Percentiles rank a stretch among this genome's conserved stretches.
These are phyloP conservation scores for Oedothorax gibbosus DNA, from an alignment of 1,140 invertebrate species.

Conservation along the genomic window DNA sequence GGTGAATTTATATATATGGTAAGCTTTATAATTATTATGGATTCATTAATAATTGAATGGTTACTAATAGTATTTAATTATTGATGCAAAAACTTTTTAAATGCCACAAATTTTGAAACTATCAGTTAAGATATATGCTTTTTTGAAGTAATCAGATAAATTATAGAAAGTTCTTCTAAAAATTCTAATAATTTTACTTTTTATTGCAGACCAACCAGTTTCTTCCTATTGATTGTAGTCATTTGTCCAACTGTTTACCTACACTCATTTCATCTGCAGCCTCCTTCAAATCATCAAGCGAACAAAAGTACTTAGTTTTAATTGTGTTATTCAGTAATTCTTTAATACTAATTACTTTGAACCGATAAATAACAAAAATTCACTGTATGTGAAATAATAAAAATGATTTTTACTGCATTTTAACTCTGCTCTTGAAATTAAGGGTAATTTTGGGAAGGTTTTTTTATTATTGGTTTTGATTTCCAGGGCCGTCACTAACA, in stretches of 20 bases:
- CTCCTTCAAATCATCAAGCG: slow-evolving; percentile 65
- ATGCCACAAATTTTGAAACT: no score
- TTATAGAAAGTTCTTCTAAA: no score
- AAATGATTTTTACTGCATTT: not conserved
- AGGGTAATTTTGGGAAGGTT: no score
- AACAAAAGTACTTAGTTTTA: slow-evolving; percentile 65
- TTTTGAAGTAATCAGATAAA: no score
- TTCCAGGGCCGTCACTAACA: no score
- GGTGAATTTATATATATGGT: slow-evolving; percentile 88
- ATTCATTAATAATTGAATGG: no score
- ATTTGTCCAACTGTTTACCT: slow-evolving; percentile 84
- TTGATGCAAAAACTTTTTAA: no score
- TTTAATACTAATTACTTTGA: no score
- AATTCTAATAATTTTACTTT: not conserved
- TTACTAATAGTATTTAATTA: no score
- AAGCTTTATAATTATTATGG: slow-evolving; percentile 44
- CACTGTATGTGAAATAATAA: not conserved
- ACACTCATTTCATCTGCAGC: slow-evolving; percentile 82
- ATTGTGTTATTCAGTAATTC: not conserved
- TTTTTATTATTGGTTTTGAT: no score
- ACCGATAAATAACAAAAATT: not conserved
- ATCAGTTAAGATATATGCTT: no score
- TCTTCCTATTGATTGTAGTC: slow-evolving; percentile 85
- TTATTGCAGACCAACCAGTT: slow-evolving; percentile 74
- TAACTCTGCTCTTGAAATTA: no score